These are phyloP conservation scores for Hyppa rectilinea DNA, from an alignment of 2,888 invertebrate species.

Conservation along the genomic window DNA sequence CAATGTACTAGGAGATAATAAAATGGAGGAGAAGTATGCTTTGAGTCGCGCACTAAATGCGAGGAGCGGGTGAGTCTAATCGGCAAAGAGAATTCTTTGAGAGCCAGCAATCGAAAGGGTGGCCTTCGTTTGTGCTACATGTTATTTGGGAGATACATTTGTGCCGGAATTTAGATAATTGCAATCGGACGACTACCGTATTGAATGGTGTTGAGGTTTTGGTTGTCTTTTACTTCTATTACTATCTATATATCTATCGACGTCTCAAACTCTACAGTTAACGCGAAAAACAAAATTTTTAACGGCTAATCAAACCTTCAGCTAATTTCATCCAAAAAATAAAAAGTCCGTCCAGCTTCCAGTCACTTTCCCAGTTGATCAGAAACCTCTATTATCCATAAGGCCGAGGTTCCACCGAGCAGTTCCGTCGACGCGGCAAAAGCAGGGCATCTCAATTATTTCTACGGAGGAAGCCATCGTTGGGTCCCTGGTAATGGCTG, in stretches of 20 bases:
- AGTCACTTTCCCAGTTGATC: background rate
- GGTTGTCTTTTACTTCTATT: background rate
- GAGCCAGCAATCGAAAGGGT: slow-evolving; percentile 42
- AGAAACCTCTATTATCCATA: slow-evolving; percentile 22
- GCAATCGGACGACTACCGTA: background rate
- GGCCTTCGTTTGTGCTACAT: slow-evolving; percentile 25
- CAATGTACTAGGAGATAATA: slow-evolving; percentile 60
- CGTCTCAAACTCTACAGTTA: background rate
- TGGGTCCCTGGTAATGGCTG: slow-evolving; percentile 47
- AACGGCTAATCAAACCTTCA: background rate
- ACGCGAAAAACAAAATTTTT: background rate
- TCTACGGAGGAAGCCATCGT: slow-evolving; percentile 53
- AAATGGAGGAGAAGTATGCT: slow-evolving; percentile 55
- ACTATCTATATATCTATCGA: too few species aligned
- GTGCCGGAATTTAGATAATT: slow-evolving; percentile 29
- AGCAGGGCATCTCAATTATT: slow-evolving; percentile 61
- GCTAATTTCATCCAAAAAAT: background rate
- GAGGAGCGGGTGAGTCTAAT: slow-evolving; percentile 48
- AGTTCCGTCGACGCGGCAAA: slow-evolving; percentile 49
- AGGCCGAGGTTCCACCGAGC: slow-evolving; percentile 17
- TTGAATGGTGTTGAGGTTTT: background rate
- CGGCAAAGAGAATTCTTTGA: slow-evolving; percentile 57
- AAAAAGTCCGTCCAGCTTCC: background rate
- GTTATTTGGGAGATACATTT: slow-evolving; percentile 22
- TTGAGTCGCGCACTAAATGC: slow-evolving; percentile 57